These are phyloP conservation scores for Callopanchax toddi DNA, from an alignment of 2,113 vertebrate species.

Conservation along the genomic window DNA sequence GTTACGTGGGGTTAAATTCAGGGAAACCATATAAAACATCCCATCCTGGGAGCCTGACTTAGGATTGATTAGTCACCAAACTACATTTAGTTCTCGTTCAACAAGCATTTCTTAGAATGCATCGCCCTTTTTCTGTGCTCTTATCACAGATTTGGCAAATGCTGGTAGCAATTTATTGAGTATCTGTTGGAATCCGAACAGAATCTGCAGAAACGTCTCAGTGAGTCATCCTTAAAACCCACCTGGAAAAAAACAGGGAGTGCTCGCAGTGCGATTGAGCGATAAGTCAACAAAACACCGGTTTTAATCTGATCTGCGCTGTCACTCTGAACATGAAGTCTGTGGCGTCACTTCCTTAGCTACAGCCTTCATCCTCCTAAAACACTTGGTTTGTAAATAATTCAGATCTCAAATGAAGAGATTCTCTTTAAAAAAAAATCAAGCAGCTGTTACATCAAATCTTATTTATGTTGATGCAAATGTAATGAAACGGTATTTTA, in stretches of 20 bases:
- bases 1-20: background rate
- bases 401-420: too few relatives aligned
- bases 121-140: background rate
- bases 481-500: background rate
- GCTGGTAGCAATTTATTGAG: slow-evolving; percentile 35
- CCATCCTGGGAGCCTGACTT: background rate
- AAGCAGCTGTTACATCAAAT: background rate
- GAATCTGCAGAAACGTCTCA: slow-evolving; percentile 39
- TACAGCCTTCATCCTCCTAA: background rate
- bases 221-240: slow-evolving; percentile 52
- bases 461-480: background rate
- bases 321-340: background rate
- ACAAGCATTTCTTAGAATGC: background rate
- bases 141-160: slow-evolving; percentile 25
- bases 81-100: background rate
- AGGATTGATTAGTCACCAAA: background rate
- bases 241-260: slow-evolving; percentile 46
- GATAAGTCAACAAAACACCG: slow-evolving; percentile 22
- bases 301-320: slow-evolving; percentile 18
- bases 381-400: background rate
- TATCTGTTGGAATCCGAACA: slow-evolving; percentile 31
- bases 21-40: background rate
- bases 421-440: background rate
- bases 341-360: background rate
- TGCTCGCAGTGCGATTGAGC: slow-evolving; percentile 19